Evolutionary conservation across 2,113 vertebrate genomes (phyloP).

Genomic region (Salminus brasiliensis): DNA sequence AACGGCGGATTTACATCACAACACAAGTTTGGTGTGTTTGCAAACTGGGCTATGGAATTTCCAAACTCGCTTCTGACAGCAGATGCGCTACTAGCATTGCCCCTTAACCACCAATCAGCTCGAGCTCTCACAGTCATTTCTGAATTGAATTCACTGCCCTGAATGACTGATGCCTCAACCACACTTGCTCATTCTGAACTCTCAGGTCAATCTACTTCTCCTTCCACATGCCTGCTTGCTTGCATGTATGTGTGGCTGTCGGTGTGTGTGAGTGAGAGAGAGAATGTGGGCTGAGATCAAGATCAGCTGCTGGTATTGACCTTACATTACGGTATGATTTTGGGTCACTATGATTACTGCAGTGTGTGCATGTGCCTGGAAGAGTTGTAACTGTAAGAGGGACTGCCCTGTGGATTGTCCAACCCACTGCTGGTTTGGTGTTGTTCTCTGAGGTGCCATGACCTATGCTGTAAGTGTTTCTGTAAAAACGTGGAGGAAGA

Average conservation of each 20-base stretch:
- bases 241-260: neutral
- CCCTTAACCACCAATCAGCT: conserved; percentile 19
- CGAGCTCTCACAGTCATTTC: conserved; percentile 40
- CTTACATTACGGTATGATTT: conserved; percentile 16
- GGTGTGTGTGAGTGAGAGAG: neutral
- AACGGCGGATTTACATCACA: conserved; percentile 15
- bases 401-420: conserved; percentile 31
- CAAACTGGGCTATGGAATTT: conserved; percentile 42
- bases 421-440: conserved; percentile 9
- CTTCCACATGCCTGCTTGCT: conserved; percentile 5
- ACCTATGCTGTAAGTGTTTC: conserved; percentile 11
- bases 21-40: conserved; percentile 26
- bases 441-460: conserved; percentile 20
- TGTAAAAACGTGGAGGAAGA: conserved; percentile 3
- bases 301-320: conserved; percentile 40
- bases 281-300: conserved; percentile 6
- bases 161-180: conserved; percentile 37
- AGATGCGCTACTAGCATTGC: neutral
- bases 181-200: conserved; percentile 43
- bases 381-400: conserved; percentile 1
- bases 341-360: conserved; percentile 40
- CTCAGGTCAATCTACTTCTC: conserved; percentile 28
- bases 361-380: conserved; percentile 1
- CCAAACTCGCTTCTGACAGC: conserved; percentile 23
- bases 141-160: conserved; percentile 36